Conservation (phyloP, 2,113 vertebrate genomes). For the Hippocampus abdominalis region DNA sequence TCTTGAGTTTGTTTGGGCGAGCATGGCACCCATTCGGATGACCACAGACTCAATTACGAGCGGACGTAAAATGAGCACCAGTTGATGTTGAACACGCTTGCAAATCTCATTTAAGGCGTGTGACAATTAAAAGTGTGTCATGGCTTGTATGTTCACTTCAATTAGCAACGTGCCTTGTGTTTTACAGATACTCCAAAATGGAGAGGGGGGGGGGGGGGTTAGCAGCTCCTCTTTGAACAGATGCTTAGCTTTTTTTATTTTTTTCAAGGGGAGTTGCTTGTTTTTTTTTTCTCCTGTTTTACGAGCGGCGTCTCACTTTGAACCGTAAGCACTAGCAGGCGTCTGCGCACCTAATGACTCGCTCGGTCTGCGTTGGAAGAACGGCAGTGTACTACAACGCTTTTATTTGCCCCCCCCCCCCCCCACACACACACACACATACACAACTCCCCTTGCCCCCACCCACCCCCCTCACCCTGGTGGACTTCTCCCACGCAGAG, state of each 20-base stretch:
- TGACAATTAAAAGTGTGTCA: background rate
- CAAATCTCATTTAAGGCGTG: background rate
- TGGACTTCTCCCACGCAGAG: conserved; percentile 17
- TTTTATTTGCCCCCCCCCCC: background rate
- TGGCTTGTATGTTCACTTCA: conserved; percentile 15
- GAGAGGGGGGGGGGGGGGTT: conserved; percentile 29
- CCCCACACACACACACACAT: background rate
- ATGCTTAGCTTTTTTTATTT: conserved; percentile 29
- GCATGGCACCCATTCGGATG: background rate
- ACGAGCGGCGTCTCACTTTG: conserved; percentile 55
- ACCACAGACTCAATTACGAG: background rate
- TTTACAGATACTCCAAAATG: conserved; percentile 43
- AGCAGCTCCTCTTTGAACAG: conserved; percentile 36
- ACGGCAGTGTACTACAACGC: background rate
- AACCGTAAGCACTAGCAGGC: conserved; percentile 62
- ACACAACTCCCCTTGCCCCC: background rate
- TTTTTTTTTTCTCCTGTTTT: conserved; percentile 28
- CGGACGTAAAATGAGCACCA: background rate
- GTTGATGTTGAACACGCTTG: background rate
- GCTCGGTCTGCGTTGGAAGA: conserved; percentile 17
- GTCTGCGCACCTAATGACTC: conserved; percentile 45
- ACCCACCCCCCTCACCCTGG: conserved; percentile 16
- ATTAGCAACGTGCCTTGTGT: conserved; percentile 28
- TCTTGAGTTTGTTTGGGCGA: background rate
- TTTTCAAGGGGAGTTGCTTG: background rate